Evolutionary conservation across 2,113 vertebrate genomes (phyloP).

Genomic region (Neolamprologus longior): DNA sequence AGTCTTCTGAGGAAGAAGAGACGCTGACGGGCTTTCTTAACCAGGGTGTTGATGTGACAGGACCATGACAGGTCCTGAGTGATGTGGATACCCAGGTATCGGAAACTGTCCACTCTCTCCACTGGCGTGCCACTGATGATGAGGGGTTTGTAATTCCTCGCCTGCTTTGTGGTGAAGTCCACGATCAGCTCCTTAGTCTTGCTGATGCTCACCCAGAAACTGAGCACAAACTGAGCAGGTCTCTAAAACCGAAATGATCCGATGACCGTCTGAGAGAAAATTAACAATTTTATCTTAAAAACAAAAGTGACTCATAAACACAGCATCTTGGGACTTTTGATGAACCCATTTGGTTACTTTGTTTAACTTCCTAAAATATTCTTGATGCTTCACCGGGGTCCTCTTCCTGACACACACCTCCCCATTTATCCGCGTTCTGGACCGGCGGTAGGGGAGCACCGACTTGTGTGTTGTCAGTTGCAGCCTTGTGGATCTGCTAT

Average conservation of each 20-base stretch:
- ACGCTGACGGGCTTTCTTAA: no score
- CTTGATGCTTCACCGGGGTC: neutral
- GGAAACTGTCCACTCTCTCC: no score
- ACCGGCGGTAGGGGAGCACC: neutral
- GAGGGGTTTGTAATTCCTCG: accelerated
- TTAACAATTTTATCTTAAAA: neutral
- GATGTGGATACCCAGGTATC: no score
- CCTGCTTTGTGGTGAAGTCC: no score
- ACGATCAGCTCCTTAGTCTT: no score
- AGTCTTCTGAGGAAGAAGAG: no score
- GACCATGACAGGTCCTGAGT: no score
- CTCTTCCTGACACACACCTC: neutral
- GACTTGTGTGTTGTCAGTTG: neutral
- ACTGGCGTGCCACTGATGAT: no score
- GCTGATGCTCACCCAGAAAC: neutral
- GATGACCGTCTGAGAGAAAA: neutral
- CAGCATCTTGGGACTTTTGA: neutral
- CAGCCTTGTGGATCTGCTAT: neutral
- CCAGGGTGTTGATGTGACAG: no score
- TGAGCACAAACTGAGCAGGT: neutral
- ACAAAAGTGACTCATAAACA: neutral
- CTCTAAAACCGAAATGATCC: neutral
- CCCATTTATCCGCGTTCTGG: neutral
- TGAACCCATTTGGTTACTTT: neutral
- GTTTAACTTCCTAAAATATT: neutral